phyloP scores from a whole-genome alignment of 2,888 invertebrate species.

The Chouioia cunea region DNA sequence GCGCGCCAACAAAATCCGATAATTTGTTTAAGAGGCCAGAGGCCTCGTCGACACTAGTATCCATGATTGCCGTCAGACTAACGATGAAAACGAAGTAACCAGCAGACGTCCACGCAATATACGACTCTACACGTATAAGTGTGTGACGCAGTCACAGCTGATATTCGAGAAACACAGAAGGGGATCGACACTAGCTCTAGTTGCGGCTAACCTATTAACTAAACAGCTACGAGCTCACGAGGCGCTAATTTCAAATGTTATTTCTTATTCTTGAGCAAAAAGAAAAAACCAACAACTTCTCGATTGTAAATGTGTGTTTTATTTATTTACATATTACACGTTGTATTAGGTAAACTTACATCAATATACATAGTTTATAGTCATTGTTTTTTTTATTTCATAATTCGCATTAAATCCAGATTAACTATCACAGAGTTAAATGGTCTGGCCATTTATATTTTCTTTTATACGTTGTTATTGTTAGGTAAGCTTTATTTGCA shows the following conservation, averaged over 20 bases:
- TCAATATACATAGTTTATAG: slow-evolving; percentile 33
- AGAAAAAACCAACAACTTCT: background rate
- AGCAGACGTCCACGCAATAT: background rate
- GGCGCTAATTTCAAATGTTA: no score
- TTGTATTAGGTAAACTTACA: slow-evolving; percentile 34
- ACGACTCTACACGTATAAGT: no score
- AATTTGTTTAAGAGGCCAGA: slow-evolving; percentile 55
- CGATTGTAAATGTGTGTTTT: slow-evolving; percentile 36
- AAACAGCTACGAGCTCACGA: no score
- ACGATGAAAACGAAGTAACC: background rate
- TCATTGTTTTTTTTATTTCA: slow-evolving; percentile 35
- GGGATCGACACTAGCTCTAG: no score
- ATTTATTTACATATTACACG: slow-evolving; percentile 46
- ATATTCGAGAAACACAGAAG: no score
- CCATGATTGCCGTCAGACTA: slow-evolving; percentile 38
- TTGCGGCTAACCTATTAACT: no score
- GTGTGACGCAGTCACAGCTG: no score
- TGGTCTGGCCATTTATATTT: slow-evolving; percentile 41
- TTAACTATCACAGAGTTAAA: slow-evolving; percentile 49
- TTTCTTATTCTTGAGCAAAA: background rate
- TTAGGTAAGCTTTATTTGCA: background rate
- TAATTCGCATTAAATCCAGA: slow-evolving; percentile 39
- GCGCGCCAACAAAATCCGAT: slow-evolving; percentile 72
- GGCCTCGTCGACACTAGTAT: slow-evolving; percentile 21
- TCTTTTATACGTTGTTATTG: slow-evolving; percentile 23